Evolutionary conservation across 1,140 invertebrate genomes (phyloP).

Genomic region (Aplysia californica): DNA sequence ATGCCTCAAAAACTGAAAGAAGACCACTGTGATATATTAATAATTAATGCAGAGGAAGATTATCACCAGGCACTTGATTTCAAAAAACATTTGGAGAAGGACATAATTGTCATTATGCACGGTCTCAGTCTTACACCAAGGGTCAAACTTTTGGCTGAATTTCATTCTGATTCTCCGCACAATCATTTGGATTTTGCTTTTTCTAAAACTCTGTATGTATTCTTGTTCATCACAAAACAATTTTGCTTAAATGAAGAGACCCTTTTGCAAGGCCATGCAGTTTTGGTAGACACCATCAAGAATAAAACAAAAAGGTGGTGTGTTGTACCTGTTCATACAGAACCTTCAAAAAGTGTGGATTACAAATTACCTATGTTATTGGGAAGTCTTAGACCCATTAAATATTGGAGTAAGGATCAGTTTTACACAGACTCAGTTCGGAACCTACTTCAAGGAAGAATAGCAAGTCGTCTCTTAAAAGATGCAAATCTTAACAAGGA

Average conservation of each 20-base stretch:
- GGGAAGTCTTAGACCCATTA: constrained; percentile 12
- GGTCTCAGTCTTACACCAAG: neutral
- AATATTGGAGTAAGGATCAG: constrained; percentile 20
- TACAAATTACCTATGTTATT: constrained; percentile 21
- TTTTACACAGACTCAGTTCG: constrained; percentile 19
- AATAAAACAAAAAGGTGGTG: constrained; percentile 8
- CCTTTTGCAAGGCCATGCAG: constrained; percentile 6
- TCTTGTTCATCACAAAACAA: constrained; percentile 13
- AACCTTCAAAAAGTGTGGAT: neutral
- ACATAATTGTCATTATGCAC: constrained; percentile 5
- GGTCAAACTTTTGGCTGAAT: constrained; percentile 13
- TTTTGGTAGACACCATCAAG: neutral
- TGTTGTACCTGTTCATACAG: constrained; percentile 12
- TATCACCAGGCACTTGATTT: neutral
- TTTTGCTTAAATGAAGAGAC: neutral
- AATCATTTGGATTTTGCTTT: constrained; percentile 21
- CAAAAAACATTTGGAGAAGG: constrained; percentile 5
- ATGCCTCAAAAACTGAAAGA: neutral
- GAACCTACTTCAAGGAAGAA: too few species aligned
- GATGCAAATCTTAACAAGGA: too few species aligned
- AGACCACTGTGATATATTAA: constrained; percentile 10
- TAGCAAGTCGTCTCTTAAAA: too few species aligned
- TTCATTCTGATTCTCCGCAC: neutral
- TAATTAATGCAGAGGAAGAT: constrained; percentile 14
- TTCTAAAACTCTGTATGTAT: constrained; percentile 23